Evolutionary conservation across 2,888 invertebrate genomes (phyloP).

Genomic region (Andricus quercusramuli): DNA sequence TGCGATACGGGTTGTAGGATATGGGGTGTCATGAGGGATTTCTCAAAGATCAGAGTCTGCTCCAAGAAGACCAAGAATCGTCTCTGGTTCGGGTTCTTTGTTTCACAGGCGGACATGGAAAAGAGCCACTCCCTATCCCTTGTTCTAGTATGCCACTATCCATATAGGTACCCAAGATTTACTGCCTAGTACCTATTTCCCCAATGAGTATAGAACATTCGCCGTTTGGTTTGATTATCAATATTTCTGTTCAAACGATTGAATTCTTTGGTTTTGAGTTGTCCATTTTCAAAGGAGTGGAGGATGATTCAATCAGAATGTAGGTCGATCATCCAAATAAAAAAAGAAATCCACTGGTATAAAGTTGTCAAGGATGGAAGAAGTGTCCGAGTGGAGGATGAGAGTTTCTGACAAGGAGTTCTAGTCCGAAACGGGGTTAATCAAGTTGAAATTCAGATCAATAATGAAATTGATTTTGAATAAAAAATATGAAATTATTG

Average conservation of each 20-base stretch:
- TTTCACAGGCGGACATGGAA: conserved; percentile 29
- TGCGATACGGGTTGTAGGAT: conserved; percentile 45
- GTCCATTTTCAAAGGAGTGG: too few species aligned
- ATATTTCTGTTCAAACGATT: not conserved
- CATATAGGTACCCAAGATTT: conserved; percentile 7
- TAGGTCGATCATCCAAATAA: too few species aligned
- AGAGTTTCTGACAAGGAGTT: too few species aligned
- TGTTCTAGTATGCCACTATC: conserved; percentile 26
- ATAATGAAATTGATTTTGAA: too few species aligned
- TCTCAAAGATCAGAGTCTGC: conserved; percentile 56
- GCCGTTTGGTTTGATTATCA: not conserved
- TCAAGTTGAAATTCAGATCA: too few species aligned
- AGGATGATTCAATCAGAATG: too few species aligned
- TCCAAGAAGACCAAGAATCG: conserved; percentile 49
- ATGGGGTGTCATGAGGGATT: conserved; percentile 52
- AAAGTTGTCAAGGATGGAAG: too few species aligned
- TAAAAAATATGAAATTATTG: too few species aligned
- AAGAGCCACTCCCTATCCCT: conserved; percentile 38
- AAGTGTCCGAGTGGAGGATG: too few species aligned
- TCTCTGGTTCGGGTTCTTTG: conserved; percentile 23
- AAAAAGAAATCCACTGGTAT: too few species aligned
- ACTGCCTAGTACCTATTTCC: not conserved
- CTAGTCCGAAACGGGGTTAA: too few species aligned
- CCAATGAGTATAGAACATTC: not conserved
- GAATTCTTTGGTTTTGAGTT: too few species aligned